Percentiles rank a stretch among this genome's conserved stretches.
These are phyloP conservation scores for Agrochola litura DNA, from an alignment of 2,888 invertebrate species.

Conservation along the genomic window DNA sequence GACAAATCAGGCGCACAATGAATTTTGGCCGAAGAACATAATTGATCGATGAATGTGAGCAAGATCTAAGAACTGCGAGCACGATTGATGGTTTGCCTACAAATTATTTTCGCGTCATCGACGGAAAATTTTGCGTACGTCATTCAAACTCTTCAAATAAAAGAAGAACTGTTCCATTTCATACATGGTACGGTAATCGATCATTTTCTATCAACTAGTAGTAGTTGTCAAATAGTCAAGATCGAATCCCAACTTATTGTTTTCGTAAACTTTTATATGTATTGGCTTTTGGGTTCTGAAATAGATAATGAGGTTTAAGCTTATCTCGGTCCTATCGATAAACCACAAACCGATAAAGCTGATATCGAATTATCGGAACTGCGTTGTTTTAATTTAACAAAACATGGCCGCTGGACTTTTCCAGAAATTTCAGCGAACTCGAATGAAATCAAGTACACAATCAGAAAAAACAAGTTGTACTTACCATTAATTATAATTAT, in stretches of 20 bases:
- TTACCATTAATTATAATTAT: slow-evolving; percentile 50
- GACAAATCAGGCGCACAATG: slow-evolving; percentile 22
- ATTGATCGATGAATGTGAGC: slow-evolving; percentile 30
- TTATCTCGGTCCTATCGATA: slow-evolving; percentile 41
- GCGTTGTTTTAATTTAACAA: slow-evolving; percentile 32
- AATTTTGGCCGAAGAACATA: slow-evolving; percentile 26
- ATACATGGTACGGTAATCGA: no score
- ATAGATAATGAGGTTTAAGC: slow-evolving; percentile 24
- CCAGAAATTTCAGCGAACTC: slow-evolving; percentile 23
- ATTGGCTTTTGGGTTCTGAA: not conserved
- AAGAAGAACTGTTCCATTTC: not conserved
- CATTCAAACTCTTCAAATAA: not conserved
- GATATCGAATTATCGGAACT: slow-evolving; percentile 37
- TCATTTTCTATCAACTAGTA: not conserved
- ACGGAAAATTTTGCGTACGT: slow-evolving; percentile 16
- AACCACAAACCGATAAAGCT: slow-evolving; percentile 32
- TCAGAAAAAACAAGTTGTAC: slow-evolving; percentile 36
- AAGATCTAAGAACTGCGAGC: slow-evolving; percentile 27
- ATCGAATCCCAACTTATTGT: not conserved
- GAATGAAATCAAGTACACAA: slow-evolving; percentile 15
- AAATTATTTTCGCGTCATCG: slow-evolving; percentile 24
- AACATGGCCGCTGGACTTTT: slow-evolving; percentile 8
- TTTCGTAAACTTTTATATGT: not conserved
- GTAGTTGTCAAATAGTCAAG: not conserved
- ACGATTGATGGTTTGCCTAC: slow-evolving; percentile 20